Evolutionary conservation across 35 echinoderm and acorn worm genomes (phyloP).

Genomic region (Ophiothrix spiculata): DNA sequence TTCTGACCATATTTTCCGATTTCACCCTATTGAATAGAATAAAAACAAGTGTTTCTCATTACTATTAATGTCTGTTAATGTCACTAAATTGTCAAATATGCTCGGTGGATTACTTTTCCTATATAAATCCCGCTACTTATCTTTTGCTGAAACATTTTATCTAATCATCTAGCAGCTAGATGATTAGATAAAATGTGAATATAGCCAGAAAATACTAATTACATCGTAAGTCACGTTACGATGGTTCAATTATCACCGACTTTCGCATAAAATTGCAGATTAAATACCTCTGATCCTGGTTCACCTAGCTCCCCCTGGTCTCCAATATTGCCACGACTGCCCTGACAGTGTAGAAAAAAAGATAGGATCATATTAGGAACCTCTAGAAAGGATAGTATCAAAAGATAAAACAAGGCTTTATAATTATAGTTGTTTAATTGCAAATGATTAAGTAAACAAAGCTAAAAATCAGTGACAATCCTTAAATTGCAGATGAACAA

Average conservation of each 20-base stretch:
- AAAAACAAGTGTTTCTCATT: not conserved
- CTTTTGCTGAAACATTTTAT: not conserved
- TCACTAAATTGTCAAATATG: not conserved
- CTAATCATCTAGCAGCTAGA: no score
- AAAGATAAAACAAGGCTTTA: not conserved
- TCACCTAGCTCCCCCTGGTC: constrained; percentile 35
- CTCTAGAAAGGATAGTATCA: not conserved
- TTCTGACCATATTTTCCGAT: not conserved
- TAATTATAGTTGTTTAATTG: not conserved
- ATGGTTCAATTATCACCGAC: no score
- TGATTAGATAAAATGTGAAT: no score
- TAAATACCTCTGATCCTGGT: constrained; percentile 37
- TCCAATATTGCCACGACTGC: constrained; percentile 65
- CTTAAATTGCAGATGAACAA: not conserved
- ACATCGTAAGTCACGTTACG: no score
- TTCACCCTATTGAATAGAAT: not conserved
- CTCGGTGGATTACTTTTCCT: not conserved
- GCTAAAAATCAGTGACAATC: not conserved
- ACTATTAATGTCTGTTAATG: not conserved
- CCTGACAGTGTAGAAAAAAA: constrained; percentile 56
- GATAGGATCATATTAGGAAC: constrained; percentile 16
- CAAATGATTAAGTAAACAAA: not conserved
- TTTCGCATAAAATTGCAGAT: not conserved
- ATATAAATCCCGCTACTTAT: not conserved
- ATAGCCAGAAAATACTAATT: no score